Evolutionary conservation across 1,140 invertebrate genomes (phyloP).

Genomic region (Drosophila sp.): DNA sequence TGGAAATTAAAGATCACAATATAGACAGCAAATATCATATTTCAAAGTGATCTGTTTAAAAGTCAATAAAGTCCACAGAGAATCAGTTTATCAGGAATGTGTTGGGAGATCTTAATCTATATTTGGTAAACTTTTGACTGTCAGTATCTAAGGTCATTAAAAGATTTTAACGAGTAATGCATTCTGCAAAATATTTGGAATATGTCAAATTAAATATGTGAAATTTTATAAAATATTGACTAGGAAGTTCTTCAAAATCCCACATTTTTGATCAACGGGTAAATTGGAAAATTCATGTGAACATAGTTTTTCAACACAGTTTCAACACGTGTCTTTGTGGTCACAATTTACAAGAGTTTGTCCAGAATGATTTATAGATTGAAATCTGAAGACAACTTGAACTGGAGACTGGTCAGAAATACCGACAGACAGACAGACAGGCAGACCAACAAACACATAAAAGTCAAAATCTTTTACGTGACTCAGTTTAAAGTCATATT

Average conservation of each 20-base stretch:
- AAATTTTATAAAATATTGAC: no score
- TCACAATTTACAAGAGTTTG: constrained; percentile 23
- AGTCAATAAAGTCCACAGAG: not conserved
- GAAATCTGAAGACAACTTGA: constrained; percentile 29
- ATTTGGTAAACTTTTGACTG: not conserved
- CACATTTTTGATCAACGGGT: not conserved
- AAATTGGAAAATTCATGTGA: not conserved
- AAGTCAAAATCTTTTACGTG: constrained; percentile 32
- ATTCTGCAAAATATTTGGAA: no score
- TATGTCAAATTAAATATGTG: no score
- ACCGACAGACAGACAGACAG: constrained; percentile 10
- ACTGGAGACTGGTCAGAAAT: not conserved
- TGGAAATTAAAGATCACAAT: not conserved
- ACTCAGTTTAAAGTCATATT: constrained; percentile 53
- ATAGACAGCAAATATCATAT: not conserved
- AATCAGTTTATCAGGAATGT: not conserved
- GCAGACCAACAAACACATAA: no score
- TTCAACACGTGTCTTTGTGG: constrained; percentile 30
- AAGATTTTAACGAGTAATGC: no score
- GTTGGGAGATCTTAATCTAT: not conserved
- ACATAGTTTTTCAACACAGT: constrained; percentile 9
- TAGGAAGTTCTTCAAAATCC: not conserved
- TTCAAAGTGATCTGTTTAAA: not conserved
- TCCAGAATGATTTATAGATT: constrained; percentile 67
- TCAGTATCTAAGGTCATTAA: no score